Base-by-base conservation (phyloP, 2,888 invertebrate genomes). In the Rotaria sp. region DNA sequence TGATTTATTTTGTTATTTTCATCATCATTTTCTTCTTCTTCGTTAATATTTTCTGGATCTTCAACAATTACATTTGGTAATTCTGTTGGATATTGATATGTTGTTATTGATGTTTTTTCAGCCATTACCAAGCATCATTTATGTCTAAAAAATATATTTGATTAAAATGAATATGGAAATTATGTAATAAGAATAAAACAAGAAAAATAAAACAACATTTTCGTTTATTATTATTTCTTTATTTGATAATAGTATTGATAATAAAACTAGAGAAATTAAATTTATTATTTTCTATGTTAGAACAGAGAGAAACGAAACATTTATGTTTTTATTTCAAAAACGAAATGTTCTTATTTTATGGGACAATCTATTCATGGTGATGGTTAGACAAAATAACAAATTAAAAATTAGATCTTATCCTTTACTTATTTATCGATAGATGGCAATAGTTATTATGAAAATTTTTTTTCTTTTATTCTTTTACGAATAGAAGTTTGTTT, bases 341-440 rank as follows among this genome's bases (percentile, higher is more conserved):
- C 35, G 67, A 67, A 67, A 67, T 67, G 67, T 67, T 67, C 67
- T 67, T 67, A 18, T 67, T 67, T 67, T 67, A 67, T 67, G 67
- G 35, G 67, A 67, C 67, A 67, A 67, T 38, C 67, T 67, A 18
- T 67, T 67, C 21, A 30, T 38, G 67, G 67, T 67, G 67, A 38
- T 67, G 67, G 67, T 67, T 67, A 15, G 35, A 30, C 18, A 35
- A 35, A 67, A 38, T 35, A 5, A 35, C 67, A 21, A 67, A 67
- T 67, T 67, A 26, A 67, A 67, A 67, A 35, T 21, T 67, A 21
- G 15, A 18, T 67, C 7, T 7, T 38, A 67, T 67, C 67, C 67
- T 67, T 67, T 67, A 67, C 15, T 67, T 35, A 4, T 35, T 67
- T n/a, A 35, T 35, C 67, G 35, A 67, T 67, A 67, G 67, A 67